A percentile compares a stretch with the other conserved stretches of the same genome.
Conservation (phyloP, 2,888 invertebrate species). For the Torymus tubicola region DNA sequence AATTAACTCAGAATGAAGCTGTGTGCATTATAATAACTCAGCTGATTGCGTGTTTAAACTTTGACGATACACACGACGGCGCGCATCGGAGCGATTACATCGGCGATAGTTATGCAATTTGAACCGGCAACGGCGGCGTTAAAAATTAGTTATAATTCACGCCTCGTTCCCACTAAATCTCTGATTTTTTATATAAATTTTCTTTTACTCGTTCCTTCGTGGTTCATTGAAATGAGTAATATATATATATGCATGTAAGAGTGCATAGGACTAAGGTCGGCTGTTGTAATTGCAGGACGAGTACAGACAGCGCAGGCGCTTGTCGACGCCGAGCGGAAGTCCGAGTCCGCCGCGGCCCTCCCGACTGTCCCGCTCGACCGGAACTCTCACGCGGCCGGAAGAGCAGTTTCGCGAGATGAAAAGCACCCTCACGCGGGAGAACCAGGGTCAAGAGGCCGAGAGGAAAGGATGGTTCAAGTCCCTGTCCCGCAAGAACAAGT, state of each 20-base stretch:
- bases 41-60: neutral
- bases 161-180: too few species aligned
- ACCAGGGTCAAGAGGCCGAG: constrained; percentile 78
- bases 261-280: too few species aligned
- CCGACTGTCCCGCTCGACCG: constrained; percentile 75
- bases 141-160: too few species aligned
- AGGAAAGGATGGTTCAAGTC: constrained; percentile 87
- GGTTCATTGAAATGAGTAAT: too few species aligned
- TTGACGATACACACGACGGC: neutral
- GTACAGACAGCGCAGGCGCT: constrained; percentile 84
- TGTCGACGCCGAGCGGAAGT: constrained; percentile 86
- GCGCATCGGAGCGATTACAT: neutral
- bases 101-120: too few species aligned
- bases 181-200: too few species aligned
- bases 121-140: too few species aligned
- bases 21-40: neutral
- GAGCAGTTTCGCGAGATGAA: constrained; percentile 75
- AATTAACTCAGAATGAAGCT: neutral
- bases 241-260: too few species aligned
- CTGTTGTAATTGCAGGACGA: constrained; percentile 77
- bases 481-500: constrained; percentile 83
- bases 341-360: constrained; percentile 82
- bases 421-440: constrained; percentile 74
- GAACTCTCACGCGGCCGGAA: constrained; percentile 72
- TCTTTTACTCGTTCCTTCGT: too few species aligned